A percentile compares a stretch with the other conserved stretches of the same genome.
These are phyloP conservation scores for Ptilorrhoa leucosticta DNA, from an alignment of 2,113 vertebrate species.

Conservation along the genomic window DNA sequence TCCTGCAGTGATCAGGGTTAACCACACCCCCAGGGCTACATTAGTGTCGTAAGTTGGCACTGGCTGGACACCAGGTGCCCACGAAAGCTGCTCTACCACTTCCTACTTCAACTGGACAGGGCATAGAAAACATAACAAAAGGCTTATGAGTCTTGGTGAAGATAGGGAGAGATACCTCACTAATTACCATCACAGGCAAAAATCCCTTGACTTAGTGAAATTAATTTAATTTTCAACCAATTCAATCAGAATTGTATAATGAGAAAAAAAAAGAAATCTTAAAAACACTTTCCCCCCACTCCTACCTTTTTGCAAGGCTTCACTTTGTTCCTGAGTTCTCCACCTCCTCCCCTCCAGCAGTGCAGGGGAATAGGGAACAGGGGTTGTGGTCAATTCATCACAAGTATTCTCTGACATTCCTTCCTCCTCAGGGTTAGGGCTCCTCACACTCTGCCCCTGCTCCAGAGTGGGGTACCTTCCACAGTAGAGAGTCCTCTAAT, in stretches of 20 bases:
- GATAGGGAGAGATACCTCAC: not conserved
- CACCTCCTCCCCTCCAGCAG: not conserved
- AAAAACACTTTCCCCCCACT: rapidly evolving
- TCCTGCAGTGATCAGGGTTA: not conserved
- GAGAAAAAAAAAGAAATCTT: not conserved
- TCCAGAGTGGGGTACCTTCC: not conserved
- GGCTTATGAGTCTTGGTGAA: not conserved
- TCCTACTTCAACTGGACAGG: not conserved
- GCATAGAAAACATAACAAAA: not conserved
- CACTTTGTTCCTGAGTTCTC: not conserved
- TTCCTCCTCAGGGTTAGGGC: not conserved
- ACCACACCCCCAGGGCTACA: not conserved
- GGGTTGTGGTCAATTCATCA: not conserved
- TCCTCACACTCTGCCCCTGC: not conserved
- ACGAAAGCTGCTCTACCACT: not conserved
- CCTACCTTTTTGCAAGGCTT: not conserved
- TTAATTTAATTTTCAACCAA: not conserved
- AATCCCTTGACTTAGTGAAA: not conserved
- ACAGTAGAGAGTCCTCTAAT: not conserved
- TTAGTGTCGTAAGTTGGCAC: not conserved
- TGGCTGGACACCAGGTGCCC: not conserved
- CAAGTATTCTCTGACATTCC: not conserved
- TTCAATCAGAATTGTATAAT: not conserved
- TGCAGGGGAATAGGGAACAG: not conserved
- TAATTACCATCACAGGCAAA: not conserved